phyloP scores from a whole-genome alignment of 2,888 invertebrate species.

The Limnephilus lunatus region DNA sequence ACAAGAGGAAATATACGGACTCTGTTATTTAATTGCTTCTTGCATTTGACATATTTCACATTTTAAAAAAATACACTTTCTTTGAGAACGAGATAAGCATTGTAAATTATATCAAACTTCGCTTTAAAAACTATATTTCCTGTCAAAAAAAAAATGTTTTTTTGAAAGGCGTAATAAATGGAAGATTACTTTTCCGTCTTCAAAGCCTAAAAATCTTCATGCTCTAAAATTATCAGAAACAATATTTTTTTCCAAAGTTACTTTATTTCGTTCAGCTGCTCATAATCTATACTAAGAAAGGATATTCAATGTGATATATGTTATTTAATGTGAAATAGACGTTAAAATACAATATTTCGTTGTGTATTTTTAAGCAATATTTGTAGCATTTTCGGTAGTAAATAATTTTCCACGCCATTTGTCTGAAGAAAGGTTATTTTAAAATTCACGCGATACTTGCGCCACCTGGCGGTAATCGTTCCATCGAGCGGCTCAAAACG shows the following conservation, averaged over 20 bases:
- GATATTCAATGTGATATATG: background rate
- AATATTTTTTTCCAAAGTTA: too few relatives aligned
- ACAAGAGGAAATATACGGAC: too few relatives aligned
- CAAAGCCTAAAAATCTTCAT: background rate
- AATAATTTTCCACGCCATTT: background rate
- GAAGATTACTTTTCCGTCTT: background rate
- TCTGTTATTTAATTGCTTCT: too few relatives aligned
- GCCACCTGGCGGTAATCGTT: slow-evolving; percentile 18
- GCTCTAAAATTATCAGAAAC: background rate
- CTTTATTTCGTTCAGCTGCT: background rate
- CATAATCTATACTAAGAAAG: background rate
- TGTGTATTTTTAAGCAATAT: background rate
- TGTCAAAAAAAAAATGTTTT: too few relatives aligned
- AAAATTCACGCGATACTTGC: background rate
- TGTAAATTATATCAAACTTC: too few relatives aligned
- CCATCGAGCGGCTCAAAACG: slow-evolving; percentile 3
- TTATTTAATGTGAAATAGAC: background rate
- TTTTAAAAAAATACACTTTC: too few relatives aligned
- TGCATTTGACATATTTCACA: too few relatives aligned
- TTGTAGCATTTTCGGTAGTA: background rate
- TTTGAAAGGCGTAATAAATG: too few relatives aligned
- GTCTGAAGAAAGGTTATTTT: background rate
- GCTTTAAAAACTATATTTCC: too few relatives aligned
- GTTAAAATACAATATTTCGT: background rate
- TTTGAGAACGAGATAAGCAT: too few relatives aligned